Percentiles rank a stretch among this genome's conserved stretches.
phyloP scores from a whole-genome alignment of 37 sponge, comb jelly and placozoan species.

The Chondrosia reniformis region DNA sequence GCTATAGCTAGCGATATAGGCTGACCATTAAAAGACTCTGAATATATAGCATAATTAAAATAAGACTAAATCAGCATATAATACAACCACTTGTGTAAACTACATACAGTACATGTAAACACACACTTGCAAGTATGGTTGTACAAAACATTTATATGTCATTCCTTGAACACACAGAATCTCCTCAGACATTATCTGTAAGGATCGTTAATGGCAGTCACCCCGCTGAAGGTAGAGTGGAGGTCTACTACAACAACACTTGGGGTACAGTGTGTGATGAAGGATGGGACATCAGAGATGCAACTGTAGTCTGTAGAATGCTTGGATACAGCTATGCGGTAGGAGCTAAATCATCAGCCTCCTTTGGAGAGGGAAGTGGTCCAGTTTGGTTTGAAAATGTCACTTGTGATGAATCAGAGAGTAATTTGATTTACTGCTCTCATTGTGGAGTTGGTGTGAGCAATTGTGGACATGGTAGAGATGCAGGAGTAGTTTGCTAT shows the following conservation, averaged over 20 bases:
- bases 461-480: neutral
- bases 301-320: neutral
- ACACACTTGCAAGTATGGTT: too few species aligned
- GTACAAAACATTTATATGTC: too few species aligned
- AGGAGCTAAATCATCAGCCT: neutral
- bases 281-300: neutral
- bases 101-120: too few species aligned
- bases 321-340: neutral
- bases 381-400: neutral
- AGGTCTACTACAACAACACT: neutral
- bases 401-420: neutral
- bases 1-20: too few species aligned
- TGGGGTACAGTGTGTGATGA: slow-evolving; percentile 14
- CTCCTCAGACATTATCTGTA: too few species aligned
- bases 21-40: too few species aligned
- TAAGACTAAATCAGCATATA: too few species aligned
- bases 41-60: too few species aligned
- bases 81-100: too few species aligned
- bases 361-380: slow-evolving; percentile 5
- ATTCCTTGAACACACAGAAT: too few species aligned
- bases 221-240: neutral
- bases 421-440: neutral
- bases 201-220: neutral
- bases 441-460: neutral
- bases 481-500: neutral